Evolutionary conservation across 2,888 invertebrate genomes (phyloP).

Genomic region (Drosophila neutralis): DNA sequence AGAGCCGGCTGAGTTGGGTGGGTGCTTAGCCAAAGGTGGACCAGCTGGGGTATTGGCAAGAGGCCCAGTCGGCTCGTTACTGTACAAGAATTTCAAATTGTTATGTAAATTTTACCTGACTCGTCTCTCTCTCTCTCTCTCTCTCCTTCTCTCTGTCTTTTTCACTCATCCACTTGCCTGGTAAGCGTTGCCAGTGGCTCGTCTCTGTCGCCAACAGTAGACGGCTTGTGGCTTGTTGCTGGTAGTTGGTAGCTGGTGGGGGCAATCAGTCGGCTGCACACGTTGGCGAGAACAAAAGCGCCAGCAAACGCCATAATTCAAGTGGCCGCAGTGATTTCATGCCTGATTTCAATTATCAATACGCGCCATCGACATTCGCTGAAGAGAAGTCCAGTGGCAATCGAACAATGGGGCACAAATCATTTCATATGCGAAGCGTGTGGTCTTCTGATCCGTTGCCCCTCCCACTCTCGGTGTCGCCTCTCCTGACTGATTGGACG

Average conservation of each 20-base stretch:
- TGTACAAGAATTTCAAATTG: conserved; percentile 77
- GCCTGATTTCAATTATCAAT: conserved; percentile 81
- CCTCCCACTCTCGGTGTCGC: background rate
- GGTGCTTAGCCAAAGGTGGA: conserved; percentile 27
- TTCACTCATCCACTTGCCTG: background rate
- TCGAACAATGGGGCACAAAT: conserved; percentile 79
- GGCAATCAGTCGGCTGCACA: conserved; percentile 45
- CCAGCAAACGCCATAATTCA: conserved; percentile 80
- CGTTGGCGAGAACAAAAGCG: conserved; percentile 78
- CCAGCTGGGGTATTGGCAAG: conserved; percentile 15
- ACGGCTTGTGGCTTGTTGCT: background rate
- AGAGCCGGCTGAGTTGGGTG: background rate
- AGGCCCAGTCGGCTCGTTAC: conserved; percentile 52
- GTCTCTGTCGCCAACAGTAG: conserved; percentile 29
- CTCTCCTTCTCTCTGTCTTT: background rate
- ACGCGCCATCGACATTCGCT: conserved; percentile 65
- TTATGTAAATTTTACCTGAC: conserved; percentile 71
- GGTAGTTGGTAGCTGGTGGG: background rate
- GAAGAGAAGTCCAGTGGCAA: conserved; percentile 32
- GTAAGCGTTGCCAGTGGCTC: conserved; percentile 15
- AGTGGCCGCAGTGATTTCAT: conserved; percentile 78
- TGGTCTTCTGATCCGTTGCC: conserved; percentile 48
- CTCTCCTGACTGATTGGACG: conserved; percentile 21
- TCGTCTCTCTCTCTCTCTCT: conserved; percentile 2
- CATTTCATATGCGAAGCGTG: conserved; percentile 80